Percentiles rank a stretch among this genome's conserved stretches.
phyloP scores from a whole-genome alignment of 2,113 vertebrate genomes.

The Ciconia stormi region DNA sequence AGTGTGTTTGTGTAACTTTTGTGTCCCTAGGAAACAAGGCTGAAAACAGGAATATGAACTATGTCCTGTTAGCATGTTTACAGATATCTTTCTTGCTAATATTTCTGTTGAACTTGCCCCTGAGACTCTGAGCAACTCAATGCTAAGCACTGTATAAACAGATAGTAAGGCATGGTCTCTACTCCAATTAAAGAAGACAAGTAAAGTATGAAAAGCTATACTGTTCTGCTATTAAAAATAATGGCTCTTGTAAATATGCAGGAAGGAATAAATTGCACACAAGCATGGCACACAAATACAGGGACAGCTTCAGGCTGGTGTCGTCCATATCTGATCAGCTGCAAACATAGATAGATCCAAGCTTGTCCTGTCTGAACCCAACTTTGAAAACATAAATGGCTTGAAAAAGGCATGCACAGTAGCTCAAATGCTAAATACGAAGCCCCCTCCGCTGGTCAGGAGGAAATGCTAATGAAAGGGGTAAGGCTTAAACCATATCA shows the following conservation, averaged over 20 bases:
- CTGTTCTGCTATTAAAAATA: background rate
- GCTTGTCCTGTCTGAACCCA: background rate
- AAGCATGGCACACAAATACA: background rate
- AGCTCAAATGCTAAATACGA: background rate
- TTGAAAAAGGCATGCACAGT: background rate
- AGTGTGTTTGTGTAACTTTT: background rate
- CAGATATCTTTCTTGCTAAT: background rate
- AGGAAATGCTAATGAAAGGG: background rate
- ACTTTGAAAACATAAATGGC: background rate
- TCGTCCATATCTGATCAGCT: background rate
- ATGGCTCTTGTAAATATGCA: background rate
- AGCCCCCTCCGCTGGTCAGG: background rate
- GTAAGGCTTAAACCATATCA: background rate
- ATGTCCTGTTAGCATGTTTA: background rate
- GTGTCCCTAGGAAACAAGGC: background rate
- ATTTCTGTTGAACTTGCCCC: background rate
- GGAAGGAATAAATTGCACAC: background rate
- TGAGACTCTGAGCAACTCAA: background rate
- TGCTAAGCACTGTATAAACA: background rate
- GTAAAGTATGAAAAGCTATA: background rate
- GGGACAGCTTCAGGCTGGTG: background rate
- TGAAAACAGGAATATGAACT: slow-evolving; percentile 6
- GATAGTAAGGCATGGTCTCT: background rate
- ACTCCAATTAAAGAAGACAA: background rate
- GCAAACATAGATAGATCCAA: background rate